phyloP scores from a whole-genome alignment of 2,888 invertebrate genomes.

The Diaprepes abbreviatus region DNA sequence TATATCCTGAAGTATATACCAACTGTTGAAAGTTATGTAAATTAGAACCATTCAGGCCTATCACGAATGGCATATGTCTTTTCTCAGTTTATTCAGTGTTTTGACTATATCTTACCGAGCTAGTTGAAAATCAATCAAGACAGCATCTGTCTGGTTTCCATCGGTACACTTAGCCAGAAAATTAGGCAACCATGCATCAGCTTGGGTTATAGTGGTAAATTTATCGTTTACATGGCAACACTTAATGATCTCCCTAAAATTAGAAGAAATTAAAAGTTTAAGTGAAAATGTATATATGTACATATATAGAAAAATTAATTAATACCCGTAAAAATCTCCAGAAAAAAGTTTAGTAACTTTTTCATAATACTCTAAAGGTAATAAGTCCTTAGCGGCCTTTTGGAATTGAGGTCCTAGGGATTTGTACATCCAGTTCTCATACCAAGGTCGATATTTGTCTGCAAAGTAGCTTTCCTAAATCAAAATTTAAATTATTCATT shows the following conservation, averaged over 20 bases:
- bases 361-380: slow-evolving; percentile 50
- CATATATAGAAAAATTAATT: too few relatives aligned
- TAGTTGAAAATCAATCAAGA: slow-evolving; percentile 81
- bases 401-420: slow-evolving; percentile 70
- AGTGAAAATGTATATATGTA: too few relatives aligned
- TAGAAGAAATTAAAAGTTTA: background rate
- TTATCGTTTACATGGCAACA: slow-evolving; percentile 36
- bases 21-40: too few relatives aligned
- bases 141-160: slow-evolving; percentile 66
- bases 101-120: slow-evolving; percentile 64
- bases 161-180: slow-evolving; percentile 71
- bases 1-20: too few relatives aligned
- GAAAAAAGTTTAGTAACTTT: slow-evolving; percentile 52
- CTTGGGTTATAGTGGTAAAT: slow-evolving; percentile 74
- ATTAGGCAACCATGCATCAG: slow-evolving; percentile 84
- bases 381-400: slow-evolving; percentile 77
- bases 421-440: slow-evolving; percentile 69
- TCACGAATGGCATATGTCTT: too few relatives aligned
- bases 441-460: slow-evolving; percentile 72
- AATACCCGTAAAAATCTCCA: slow-evolving; percentile 53
- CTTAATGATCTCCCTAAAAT: slow-evolving; percentile 47
- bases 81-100: too few relatives aligned
- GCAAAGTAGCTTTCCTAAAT: slow-evolving; percentile 73
- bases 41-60: too few relatives aligned
- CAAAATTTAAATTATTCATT: too few relatives aligned